Percentiles rank a stretch among this genome's conserved stretches.
Conservation (phyloP, 2,797 vertebrate species). For the Sarcophilus harrisii region DNA sequence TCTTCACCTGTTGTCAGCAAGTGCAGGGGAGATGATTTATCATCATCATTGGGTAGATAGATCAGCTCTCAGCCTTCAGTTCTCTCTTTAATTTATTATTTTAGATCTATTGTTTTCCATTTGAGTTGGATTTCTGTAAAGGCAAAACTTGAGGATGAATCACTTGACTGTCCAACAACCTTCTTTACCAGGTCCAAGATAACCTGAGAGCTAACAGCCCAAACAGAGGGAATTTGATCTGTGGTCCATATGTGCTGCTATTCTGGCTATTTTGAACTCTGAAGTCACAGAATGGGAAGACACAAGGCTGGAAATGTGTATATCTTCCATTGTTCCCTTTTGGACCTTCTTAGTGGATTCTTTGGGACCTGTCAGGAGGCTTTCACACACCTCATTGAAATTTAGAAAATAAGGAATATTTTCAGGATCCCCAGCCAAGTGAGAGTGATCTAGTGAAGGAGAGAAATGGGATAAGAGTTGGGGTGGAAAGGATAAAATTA, state of each 20-base stretch:
- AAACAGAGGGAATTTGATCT: background rate
- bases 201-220: background rate
- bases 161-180: background rate
- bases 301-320: background rate
- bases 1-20: background rate
- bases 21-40: background rate
- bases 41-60: background rate
- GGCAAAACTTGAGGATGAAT: background rate
- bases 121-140: background rate
- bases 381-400: background rate
- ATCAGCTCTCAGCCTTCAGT: background rate
- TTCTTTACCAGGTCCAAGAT: background rate
- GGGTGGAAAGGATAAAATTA: background rate
- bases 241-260: background rate
- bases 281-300: background rate
- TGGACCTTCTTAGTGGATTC: background rate
- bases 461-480: background rate
- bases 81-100: background rate
- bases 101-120: background rate
- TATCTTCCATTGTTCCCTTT: background rate
- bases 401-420: background rate
- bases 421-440: background rate
- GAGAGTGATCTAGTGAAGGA: background rate
- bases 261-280: background rate
- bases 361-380: background rate